phyloP scores from a whole-genome alignment of 2,113 vertebrate genomes.

The Plectropomus leopardus region DNA sequence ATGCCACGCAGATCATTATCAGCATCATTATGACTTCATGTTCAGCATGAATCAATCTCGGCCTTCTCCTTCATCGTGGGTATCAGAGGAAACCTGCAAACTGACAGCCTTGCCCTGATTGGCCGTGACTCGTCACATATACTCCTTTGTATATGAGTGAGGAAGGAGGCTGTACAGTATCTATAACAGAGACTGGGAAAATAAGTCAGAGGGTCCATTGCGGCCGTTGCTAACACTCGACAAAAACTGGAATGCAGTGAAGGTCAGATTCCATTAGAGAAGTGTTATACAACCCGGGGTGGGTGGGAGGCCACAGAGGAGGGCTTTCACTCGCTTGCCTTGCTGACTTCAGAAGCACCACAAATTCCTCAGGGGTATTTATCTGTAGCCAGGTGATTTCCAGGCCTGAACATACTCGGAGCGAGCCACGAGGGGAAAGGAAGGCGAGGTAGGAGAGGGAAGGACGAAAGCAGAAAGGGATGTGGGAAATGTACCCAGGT shows the following conservation, averaged over 20 bases:
- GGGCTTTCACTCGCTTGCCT: conserved; percentile 74
- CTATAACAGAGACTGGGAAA: conserved; percentile 35
- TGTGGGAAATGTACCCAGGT: neutral
- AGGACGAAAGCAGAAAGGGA: neutral
- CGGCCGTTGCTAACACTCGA: conserved; percentile 70
- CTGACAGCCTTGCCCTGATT: neutral
- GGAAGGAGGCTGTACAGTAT: conserved; percentile 1
- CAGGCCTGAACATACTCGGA: conserved; percentile 53
- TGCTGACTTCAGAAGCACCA: conserved; percentile 75
- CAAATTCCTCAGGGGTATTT: conserved; percentile 80
- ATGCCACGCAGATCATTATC: neutral
- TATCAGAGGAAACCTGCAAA: neutral
- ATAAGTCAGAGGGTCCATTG: conserved; percentile 44
- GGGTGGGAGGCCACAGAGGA: conserved; percentile 65
- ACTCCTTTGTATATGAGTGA: neutral
- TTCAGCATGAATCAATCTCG: neutral
- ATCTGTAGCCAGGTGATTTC: conserved; percentile 83
- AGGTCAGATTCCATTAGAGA: conserved; percentile 83
- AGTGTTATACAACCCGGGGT: conserved; percentile 74
- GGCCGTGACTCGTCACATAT: neutral
- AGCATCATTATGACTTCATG: neutral
- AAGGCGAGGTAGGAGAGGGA: neutral
- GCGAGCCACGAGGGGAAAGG: conserved; percentile 30
- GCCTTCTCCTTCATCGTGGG: neutral
- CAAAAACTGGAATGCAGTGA: conserved; percentile 81